These are phyloP conservation scores for Callopanchax toddi DNA, from an alignment of 2,113 vertebrate genomes.

Conservation along the genomic window DNA sequence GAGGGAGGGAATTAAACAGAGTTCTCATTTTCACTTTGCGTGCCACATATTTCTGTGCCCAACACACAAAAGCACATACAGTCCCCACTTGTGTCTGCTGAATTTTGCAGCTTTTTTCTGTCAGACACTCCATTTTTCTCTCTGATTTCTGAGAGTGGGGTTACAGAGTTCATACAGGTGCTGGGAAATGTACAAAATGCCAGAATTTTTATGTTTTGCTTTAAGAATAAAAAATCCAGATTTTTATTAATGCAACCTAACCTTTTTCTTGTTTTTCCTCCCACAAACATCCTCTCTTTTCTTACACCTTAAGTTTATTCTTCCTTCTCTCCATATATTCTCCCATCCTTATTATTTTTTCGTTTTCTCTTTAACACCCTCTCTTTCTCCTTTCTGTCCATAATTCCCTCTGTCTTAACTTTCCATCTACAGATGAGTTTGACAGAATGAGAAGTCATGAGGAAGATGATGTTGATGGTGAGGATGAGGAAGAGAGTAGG, in stretches of 20 bases:
- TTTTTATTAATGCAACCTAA: slow-evolving; percentile 32
- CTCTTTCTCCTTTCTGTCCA: background rate
- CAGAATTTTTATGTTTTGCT: background rate
- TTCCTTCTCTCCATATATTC: background rate
- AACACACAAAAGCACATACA: slow-evolving; percentile 9
- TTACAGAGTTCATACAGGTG: background rate
- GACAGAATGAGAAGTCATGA: slow-evolving; percentile 48
- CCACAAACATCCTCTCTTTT: background rate
- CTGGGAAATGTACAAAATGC: background rate
- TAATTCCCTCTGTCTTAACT: slow-evolving; percentile 26
- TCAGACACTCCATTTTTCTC: background rate
- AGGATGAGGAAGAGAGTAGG: slow-evolving; percentile 52
- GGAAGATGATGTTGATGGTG: slow-evolving; percentile 44
- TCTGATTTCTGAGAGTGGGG: background rate
- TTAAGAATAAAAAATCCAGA: no score
- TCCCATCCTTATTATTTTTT: background rate
- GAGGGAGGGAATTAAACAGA: slow-evolving; percentile 39
- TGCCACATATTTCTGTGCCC: slow-evolving; percentile 18
- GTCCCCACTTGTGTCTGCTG: slow-evolving; percentile 3
- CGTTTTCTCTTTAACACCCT: background rate
- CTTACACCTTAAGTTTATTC: background rate
- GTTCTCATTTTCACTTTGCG: slow-evolving; percentile 43
- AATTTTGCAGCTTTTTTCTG: slow-evolving; percentile 12
- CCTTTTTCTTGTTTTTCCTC: background rate
- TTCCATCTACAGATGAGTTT: slow-evolving; percentile 53